phyloP scores from a whole-genome alignment of 2,797 vertebrate species.

The Botia almorhae region DNA sequence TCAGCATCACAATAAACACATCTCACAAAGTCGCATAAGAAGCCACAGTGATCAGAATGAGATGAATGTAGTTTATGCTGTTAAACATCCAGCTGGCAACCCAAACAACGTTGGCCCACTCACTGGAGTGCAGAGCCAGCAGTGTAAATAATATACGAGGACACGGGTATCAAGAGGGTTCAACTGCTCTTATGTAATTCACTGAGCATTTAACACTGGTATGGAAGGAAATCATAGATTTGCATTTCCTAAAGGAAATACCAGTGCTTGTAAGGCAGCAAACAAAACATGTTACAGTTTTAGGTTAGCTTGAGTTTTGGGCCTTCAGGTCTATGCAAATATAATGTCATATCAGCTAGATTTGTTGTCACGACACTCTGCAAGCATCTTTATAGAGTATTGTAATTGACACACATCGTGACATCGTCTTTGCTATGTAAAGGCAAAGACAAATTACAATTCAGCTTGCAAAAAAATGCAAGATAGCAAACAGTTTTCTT shows the following conservation, averaged over 20 bases:
- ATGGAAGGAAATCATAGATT: background rate
- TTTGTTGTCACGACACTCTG: no score
- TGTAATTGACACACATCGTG: no score
- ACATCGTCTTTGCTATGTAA: no score
- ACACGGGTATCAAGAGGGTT: conserved; percentile 1
- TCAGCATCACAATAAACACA: conserved; percentile 2
- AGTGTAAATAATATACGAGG: conserved; percentile 12
- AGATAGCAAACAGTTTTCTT: no score
- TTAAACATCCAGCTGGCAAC: conserved; percentile 25
- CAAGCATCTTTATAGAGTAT: no score
- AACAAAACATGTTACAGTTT: background rate
- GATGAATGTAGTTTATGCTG: background rate
- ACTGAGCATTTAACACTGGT: conserved; percentile 5
- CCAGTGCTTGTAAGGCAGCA: background rate
- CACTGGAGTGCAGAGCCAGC: conserved; percentile 14
- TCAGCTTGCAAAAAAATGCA: no score
- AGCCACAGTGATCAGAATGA: background rate
- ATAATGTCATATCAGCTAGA: background rate
- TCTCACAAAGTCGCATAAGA: conserved; percentile 1
- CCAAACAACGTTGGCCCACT: conserved; percentile 8
- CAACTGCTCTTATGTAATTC: conserved; percentile 19
- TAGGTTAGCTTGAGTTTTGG: background rate
- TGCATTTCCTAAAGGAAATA: conserved; percentile 8
- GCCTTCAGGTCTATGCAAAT: background rate
- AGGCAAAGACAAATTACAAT: no score